Percentiles rank a stretch among this genome's conserved stretches.
phyloP scores from a whole-genome alignment of 2,113 vertebrate genomes.

The Phaethornis superciliosus region DNA sequence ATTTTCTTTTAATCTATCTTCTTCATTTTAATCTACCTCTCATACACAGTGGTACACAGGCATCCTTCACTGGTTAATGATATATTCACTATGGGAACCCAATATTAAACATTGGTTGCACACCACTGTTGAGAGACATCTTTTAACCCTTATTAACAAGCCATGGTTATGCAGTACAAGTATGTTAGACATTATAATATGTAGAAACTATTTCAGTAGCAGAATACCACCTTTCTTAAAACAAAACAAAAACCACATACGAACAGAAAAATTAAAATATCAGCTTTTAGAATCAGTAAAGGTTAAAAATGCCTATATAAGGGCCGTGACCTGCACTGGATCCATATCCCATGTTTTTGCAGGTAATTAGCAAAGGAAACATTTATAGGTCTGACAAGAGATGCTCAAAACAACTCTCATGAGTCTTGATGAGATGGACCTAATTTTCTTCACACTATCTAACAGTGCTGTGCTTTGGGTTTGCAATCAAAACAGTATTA shows the following conservation, averaged over 20 bases:
- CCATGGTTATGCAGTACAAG: not conserved
- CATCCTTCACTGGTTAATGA: not conserved
- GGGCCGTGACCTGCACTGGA: not conserved
- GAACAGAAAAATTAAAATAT: not conserved
- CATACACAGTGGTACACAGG: not conserved
- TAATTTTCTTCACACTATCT: not conserved
- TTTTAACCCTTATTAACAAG: not conserved
- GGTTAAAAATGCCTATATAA: not conserved
- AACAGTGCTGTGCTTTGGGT: accelerated
- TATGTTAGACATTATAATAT: not conserved
- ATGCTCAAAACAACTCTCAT: not conserved
- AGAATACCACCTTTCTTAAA: not conserved
- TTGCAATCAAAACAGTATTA: not conserved
- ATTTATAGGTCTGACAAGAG: not conserved
- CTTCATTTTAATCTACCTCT: not conserved
- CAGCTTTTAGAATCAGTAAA: not conserved
- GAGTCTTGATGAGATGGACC: not conserved
- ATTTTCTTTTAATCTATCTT: not conserved
- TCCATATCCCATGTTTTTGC: not conserved
- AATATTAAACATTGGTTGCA: not conserved
- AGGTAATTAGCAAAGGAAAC: not conserved
- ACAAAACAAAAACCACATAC: not conserved
- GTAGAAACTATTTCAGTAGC: not conserved
- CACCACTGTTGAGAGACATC: not conserved
- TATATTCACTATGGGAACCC: not conserved